A percentile compares a stretch with the other conserved stretches of the same genome.
Conservation (phyloP, 2,797 vertebrate genomes). For the Danio choprae region DNA sequence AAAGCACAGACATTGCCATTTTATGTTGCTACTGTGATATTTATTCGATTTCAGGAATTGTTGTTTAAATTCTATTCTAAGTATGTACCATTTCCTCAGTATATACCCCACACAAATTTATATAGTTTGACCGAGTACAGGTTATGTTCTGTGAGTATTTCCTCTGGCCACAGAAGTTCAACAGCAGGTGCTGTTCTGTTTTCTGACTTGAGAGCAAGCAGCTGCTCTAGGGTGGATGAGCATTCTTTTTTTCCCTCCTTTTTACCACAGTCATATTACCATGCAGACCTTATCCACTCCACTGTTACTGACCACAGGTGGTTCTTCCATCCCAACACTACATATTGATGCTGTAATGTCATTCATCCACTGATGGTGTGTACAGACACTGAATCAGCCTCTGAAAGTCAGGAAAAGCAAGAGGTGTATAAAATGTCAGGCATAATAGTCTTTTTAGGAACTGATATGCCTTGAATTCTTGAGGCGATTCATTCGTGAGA, state of each 20-base stretch:
- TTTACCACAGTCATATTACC: conserved; percentile 63
- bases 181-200: conserved; percentile 77
- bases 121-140: background rate
- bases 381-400: conserved; percentile 42
- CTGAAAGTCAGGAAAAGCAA: conserved; percentile 44
- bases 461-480: conserved; percentile 14
- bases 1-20: no score
- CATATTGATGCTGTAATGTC: conserved; percentile 41
- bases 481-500: conserved; percentile 37
- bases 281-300: conserved; percentile 55
- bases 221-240: conserved; percentile 63
- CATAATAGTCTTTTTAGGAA: conserved; percentile 44
- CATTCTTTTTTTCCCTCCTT: conserved; percentile 56
- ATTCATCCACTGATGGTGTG: conserved; percentile 54
- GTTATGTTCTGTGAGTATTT: conserved; percentile 66
- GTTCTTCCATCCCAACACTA: conserved; percentile 49
- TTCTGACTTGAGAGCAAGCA: conserved; percentile 71
- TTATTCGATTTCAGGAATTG: background rate
- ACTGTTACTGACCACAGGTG: conserved; percentile 55
- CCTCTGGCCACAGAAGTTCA: conserved; percentile 63
- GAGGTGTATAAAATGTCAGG: conserved; percentile 38
- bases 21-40: background rate
- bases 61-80: conserved; percentile 21
- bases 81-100: conserved; percentile 1
- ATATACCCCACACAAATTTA: background rate